Base-by-base conservation (phyloP, 2,113 vertebrate species). In the Clarias gariepinus region DNA sequence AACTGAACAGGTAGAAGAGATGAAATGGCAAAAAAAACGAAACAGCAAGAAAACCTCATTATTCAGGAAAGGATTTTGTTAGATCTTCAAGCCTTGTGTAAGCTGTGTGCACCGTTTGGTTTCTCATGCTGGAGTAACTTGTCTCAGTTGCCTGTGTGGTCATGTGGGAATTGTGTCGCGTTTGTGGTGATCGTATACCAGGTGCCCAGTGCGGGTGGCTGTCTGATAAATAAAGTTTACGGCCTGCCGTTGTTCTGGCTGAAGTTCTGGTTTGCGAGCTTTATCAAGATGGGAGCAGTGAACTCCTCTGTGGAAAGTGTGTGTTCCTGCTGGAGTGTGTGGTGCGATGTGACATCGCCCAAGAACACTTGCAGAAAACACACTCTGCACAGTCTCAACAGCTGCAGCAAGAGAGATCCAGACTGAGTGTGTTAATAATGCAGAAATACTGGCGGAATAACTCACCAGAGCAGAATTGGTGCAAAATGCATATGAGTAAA, bases 281-380 rank as follows among this genome's bases (percentile, higher is more conserved):
- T 61, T 90, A 89, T 25, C 94, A 93, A 1, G 95, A 95, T 36
- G 94, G 94, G 4, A 90, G 85, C 12, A 83, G 92, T 23, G 95
- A 95, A 91, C 94, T 96, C 81, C 91, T 96, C 52, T 96, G 95
- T 55, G 92, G 93, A 12, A 96, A 95, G 90, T 96, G 95, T 52
- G 94, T 93, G 81, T 94, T 94, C 86, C 93, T 92, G 92, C 87
- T 96, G 86, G 95, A 96, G 88, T 93, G 92, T 53, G 92, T 95
- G 68, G 89, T 94, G 3, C 90, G 93, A 9, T 94, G 89, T 55
- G 95, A 96, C n/a, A 82, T 94, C 16, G 84, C 92, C 81, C 91
- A 93, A 25, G 87, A 89, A 61, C 91, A 91, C 73, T 88, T 95
- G 73, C 92, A 92, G 89, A 92, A 93, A 1, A 89, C 93, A 21